Evolutionary conservation across 2,888 invertebrate species (phyloP).

Genomic region (Tillus elongatus): DNA sequence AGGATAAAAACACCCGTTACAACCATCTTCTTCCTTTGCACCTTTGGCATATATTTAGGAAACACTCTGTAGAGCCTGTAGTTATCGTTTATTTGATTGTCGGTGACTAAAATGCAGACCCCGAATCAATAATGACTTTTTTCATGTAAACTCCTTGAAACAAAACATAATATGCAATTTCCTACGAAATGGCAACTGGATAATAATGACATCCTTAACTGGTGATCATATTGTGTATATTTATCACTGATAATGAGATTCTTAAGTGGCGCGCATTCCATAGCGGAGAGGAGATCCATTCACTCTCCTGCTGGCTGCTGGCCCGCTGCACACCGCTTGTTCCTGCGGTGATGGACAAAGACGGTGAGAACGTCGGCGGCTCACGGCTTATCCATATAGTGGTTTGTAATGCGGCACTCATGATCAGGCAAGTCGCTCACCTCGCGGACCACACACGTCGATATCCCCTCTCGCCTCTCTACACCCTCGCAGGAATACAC

Average conservation of each 20-base stretch:
- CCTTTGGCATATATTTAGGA: no score
- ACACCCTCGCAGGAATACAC: conserved; percentile 15
- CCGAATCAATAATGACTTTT: no score
- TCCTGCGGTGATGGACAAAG: conserved; percentile 9
- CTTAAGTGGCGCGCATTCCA: background rate
- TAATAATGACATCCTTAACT: conserved; percentile 13
- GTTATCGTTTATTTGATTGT: no score
- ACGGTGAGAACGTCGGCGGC: conserved; percentile 16
- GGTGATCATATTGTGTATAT: conserved; percentile 12
- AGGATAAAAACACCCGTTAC: no score
- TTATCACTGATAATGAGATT: conserved; percentile 9
- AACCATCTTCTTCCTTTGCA: no score
- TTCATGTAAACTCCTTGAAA: no score
- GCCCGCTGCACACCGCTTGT: background rate
- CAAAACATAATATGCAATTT: no score
- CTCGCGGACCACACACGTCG: conserved; percentile 42
- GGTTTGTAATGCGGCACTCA: conserved; percentile 36
- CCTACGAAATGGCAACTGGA: background rate
- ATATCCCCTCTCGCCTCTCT: conserved; percentile 22
- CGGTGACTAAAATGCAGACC: no score
- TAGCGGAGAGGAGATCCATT: background rate
- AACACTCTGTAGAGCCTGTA: no score
- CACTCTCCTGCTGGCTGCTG: no score
- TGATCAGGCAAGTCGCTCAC: conserved; percentile 39
- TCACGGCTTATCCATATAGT: conserved; percentile 27